These are phyloP conservation scores for Cactoblastis cactorum DNA, from an alignment of 2,888 invertebrate species.

Conservation along the genomic window DNA sequence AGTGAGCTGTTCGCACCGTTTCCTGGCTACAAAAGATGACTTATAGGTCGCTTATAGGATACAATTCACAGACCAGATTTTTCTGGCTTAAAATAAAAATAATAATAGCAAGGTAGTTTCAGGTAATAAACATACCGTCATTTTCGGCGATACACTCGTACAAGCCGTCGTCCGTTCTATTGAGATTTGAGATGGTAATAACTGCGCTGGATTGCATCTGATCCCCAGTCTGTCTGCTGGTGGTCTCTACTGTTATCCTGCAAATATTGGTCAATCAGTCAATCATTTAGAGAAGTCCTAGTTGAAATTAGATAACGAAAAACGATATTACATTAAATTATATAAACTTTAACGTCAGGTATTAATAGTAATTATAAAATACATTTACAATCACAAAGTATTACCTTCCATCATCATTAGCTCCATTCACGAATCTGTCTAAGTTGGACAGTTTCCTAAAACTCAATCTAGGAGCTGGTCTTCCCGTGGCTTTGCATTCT, in stretches of 20 bases:
- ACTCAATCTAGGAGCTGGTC: conserved; percentile 88
- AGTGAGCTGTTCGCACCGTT: too few relatives aligned
- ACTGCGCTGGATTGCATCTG: conserved; percentile 80
- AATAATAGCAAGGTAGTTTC: neutral
- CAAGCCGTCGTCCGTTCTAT: conserved; percentile 89
- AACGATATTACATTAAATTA: too few relatives aligned
- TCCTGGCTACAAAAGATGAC: too few relatives aligned
- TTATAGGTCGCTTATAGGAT: too few relatives aligned
- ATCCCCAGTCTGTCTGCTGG: conserved; percentile 61
- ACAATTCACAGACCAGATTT: too few relatives aligned
- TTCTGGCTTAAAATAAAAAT: too few relatives aligned
- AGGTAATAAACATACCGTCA: conserved; percentile 64
- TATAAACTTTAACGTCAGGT: too few relatives aligned
- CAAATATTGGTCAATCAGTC: too few relatives aligned
- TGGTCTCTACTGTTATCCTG: conserved; percentile 82
- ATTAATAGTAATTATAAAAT: too few relatives aligned
- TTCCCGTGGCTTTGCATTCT: conserved; percentile 88
- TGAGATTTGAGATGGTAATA: conserved; percentile 82
- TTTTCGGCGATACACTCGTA: conserved; percentile 93
- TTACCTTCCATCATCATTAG: conserved; percentile 80
- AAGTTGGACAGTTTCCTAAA: conserved; percentile 87
- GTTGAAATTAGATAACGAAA: too few relatives aligned
- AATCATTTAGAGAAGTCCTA: too few relatives aligned
- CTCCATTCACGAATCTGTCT: conserved; percentile 82
- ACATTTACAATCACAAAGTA: too few relatives aligned